A percentile compares a stretch with the other conserved stretches of the same genome.
Conservation (phyloP, 2,797 vertebrate species). For the Coreius guichenoti region DNA sequence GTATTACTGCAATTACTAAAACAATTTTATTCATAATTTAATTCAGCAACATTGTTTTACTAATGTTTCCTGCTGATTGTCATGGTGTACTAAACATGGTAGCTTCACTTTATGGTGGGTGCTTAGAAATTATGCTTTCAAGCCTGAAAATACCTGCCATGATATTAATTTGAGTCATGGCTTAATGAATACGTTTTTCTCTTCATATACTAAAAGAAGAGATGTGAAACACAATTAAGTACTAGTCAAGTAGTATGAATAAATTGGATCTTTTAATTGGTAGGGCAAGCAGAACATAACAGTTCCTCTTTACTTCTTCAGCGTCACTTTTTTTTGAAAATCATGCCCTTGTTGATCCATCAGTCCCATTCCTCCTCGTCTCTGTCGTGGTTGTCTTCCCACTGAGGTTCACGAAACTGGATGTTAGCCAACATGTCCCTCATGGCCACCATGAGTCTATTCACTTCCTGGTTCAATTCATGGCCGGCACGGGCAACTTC, state of each 20-base stretch:
- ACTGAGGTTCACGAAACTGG: constrained; percentile 90
- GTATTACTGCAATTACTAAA: background rate
- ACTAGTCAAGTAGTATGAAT: background rate
- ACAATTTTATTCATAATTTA: background rate
- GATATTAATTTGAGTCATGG: background rate
- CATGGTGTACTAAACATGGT: background rate
- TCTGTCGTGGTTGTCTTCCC: constrained; percentile 87
- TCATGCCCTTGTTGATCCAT: constrained; percentile 44
- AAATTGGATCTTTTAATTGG: background rate
- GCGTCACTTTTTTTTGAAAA: background rate
- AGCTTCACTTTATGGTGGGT: background rate
- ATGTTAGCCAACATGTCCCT: constrained; percentile 98
- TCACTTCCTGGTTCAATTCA: constrained; percentile 93
- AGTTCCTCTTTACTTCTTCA: background rate
- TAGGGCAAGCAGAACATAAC: background rate
- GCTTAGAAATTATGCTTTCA: background rate
- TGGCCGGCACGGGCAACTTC: constrained; percentile 86
- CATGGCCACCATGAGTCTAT: constrained; percentile 95
- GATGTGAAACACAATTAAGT: background rate
- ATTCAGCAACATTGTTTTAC: background rate
- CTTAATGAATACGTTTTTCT: background rate
- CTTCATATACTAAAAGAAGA: background rate
- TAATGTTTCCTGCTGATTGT: background rate
- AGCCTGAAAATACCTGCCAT: background rate
- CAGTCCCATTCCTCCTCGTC: constrained; percentile 90